Percentiles rank a stretch among this genome's conserved stretches.
phyloP scores from a whole-genome alignment of 2,113 vertebrate species.

The Smithornis capensis region DNA sequence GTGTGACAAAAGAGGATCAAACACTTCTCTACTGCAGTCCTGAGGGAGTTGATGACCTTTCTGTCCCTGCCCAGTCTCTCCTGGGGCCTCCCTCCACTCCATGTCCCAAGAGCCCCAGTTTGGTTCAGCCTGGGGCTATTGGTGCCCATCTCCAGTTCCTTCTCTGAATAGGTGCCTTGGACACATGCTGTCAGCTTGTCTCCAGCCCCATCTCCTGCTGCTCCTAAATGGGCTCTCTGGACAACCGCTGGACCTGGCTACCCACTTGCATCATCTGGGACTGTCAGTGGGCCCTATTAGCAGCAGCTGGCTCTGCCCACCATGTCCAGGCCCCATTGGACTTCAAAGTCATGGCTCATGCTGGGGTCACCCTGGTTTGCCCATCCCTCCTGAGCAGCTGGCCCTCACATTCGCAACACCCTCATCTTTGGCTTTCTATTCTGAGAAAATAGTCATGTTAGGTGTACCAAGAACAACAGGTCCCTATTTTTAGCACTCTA shows the following conservation, averaged over 20 bases:
- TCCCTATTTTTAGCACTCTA: background rate
- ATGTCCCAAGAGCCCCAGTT: background rate
- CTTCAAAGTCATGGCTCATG: background rate
- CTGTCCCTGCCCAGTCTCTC: background rate
- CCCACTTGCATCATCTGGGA: too few relatives aligned
- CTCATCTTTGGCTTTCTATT: background rate
- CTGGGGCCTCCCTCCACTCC: background rate
- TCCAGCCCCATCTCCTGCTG: background rate
- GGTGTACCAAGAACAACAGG: background rate
- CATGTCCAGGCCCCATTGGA: background rate
- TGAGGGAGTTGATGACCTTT: background rate
- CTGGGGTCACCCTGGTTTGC: background rate
- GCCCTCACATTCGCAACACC: background rate
- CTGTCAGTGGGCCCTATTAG: background rate
- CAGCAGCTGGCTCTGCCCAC: background rate
- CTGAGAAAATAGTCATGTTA: background rate
- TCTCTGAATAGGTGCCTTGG: background rate
- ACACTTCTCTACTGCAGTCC: background rate
- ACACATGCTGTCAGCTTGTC: accelerated
- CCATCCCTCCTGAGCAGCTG: background rate
- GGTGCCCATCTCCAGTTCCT: background rate
- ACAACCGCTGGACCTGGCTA: background rate
- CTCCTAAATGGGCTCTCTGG: background rate
- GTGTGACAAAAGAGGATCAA: background rate
- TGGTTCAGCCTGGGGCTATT: background rate